Evolutionary conservation across 35 echinoderm and acorn worm genomes (phyloP).

Genomic region (Apostichopus parvimensis): DNA sequence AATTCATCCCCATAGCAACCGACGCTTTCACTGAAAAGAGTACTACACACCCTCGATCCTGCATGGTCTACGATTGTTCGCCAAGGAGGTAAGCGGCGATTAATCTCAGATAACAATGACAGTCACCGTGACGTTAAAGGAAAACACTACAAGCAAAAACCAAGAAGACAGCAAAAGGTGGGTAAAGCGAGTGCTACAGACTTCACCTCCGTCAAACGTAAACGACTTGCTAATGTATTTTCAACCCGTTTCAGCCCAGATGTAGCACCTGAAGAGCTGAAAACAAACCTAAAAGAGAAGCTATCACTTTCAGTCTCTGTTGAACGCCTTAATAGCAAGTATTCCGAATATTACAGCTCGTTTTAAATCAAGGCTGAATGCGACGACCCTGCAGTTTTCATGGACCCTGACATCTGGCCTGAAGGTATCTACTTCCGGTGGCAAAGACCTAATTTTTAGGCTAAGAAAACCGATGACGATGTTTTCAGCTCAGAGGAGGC

Average conservation of each 20-base stretch:
- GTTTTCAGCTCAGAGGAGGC: not conserved
- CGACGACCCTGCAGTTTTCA: not conserved
- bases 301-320: not conserved
- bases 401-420: slow-evolving; percentile 26
- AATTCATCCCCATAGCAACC: too few relatives aligned
- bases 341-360: not conserved
- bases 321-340: not conserved
- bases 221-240: slow-evolving; percentile 13
- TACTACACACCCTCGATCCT: too few relatives aligned
- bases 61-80: too few relatives aligned
- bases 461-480: not conserved
- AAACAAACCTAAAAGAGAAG: not conserved
- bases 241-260: not conserved
- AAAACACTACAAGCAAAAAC: not conserved
- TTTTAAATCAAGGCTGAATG: slow-evolving; percentile 15
- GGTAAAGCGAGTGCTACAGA: slow-evolving; percentile 11
- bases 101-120: too few relatives aligned
- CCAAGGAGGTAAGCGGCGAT: too few relatives aligned
- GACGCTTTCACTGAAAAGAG: too few relatives aligned
- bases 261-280: not conserved
- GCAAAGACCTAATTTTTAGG: not conserved
- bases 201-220: not conserved
- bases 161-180: not conserved
- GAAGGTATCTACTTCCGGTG: not conserved
- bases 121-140: not conserved